Conservation (phyloP, 1,140 invertebrate genomes). For the Drosophila bocki region DNA sequence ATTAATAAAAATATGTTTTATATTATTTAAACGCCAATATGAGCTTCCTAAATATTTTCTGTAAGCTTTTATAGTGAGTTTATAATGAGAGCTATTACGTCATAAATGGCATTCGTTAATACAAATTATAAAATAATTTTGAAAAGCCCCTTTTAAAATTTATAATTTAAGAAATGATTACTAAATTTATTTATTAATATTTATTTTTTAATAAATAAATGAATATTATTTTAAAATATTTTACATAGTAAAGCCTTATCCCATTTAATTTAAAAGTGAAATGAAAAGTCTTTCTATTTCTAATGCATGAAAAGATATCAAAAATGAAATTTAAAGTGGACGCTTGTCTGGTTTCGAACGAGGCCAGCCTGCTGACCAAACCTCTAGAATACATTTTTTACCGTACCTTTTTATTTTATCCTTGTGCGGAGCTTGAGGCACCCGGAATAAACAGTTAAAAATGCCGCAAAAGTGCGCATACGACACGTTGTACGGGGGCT, state of each 20-base stretch:
- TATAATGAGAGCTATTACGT: neutral
- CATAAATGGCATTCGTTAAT: neutral
- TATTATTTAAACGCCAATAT: too few relatives aligned
- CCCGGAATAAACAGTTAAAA: conserved; percentile 69
- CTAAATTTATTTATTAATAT: too few relatives aligned
- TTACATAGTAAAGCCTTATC: too few relatives aligned
- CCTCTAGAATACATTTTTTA: conserved; percentile 2
- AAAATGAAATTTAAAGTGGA: conserved; percentile 38
- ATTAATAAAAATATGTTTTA: too few relatives aligned
- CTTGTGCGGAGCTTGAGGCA: conserved; percentile 4
- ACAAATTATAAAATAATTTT: neutral
- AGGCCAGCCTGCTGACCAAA: conserved; percentile 4
- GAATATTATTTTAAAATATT: neutral
- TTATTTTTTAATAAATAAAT: neutral
- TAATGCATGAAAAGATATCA: conserved; percentile 13
- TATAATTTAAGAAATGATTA: too few relatives aligned
- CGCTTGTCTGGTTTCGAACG: conserved; percentile 38
- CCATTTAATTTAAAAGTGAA: neutral
- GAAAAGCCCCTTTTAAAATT: neutral
- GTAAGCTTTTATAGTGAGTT: neutral
- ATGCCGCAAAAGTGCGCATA: conserved; percentile 79
- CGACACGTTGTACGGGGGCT: conserved; percentile 67
- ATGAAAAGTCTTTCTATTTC: neutral
- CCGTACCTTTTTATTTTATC: neutral
- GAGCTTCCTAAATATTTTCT: too few relatives aligned